phyloP scores from a whole-genome alignment of 2,113 vertebrate genomes.

The Rhagologus leucostigma region DNA sequence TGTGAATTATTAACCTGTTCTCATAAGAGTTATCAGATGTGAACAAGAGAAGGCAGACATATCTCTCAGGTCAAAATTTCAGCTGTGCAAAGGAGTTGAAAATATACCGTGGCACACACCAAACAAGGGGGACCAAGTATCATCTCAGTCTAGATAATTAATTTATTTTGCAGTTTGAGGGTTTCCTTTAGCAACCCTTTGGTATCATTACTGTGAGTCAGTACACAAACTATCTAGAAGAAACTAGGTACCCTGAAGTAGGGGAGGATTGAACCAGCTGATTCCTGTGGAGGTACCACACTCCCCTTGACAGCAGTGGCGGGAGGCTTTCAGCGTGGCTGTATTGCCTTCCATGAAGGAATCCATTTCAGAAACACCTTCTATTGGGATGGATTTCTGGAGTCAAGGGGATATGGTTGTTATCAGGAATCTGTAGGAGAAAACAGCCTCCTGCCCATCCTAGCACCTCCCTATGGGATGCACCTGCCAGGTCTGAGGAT shows the following conservation, averaged over 20 bases:
- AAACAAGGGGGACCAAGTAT: not conserved
- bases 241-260: not conserved
- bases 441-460: not conserved
- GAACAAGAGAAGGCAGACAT: not conserved
- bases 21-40: not conserved
- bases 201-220: not conserved
- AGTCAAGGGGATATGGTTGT: not conserved
- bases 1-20: not conserved
- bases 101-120: not conserved
- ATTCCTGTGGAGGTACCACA: rapidly evolving
- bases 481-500: not conserved
- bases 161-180: not conserved
- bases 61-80: not conserved
- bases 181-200: not conserved
- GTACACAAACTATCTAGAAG: not conserved
- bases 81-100: not conserved
- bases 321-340: rapidly evolving
- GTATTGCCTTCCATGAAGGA: rapidly evolving
- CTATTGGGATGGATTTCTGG: not conserved
- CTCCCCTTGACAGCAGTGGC: not conserved
- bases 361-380: not conserved
- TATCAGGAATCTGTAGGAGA: not conserved
- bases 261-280: not conserved
- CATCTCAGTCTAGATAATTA: not conserved
- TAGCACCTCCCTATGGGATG: not conserved